Base-by-base conservation (phyloP, 2,888 invertebrate genomes). In the Hirtodrosophila alboralis region DNA sequence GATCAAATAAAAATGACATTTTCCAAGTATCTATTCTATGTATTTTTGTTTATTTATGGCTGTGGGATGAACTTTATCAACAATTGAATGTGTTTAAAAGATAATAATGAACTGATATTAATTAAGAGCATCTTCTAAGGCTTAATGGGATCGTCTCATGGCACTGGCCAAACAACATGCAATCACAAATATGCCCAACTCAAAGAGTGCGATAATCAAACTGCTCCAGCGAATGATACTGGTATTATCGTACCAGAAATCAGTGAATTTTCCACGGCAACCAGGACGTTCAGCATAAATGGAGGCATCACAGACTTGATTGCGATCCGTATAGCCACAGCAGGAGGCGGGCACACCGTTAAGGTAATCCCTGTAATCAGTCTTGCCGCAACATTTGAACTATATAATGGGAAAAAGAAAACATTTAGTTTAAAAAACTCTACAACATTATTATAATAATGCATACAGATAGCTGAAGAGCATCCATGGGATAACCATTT, bases 141-240 rank as follows among this genome's bases (percentile, higher is more conserved):
- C 38, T 70, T 49, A 69, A 4, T 43, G 74, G 1, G 18, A 18
- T 30, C 96, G 96, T 90, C 94, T 93, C 90, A 97, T 95, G 86
- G 95, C 95, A 89, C 95, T 95, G 68, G 95, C 95, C 88, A 97
- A 92, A 88, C 96, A 96, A 90, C 97, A 94, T 47, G 96, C 94
- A 90, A 97, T 95, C 79, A 96, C 91, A 57, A 96, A 95, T 60
- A 94, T 95, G 75, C 94, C 90, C 64, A 95, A 91, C 94, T 95
- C 95, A 79, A 94, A 90, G 65, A 91, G 93, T 34, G 94, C 95
- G 38, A 95, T 92, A 47, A 93, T 94, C 53, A 95, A 91, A 10
- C 94, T 94, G 37, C 94, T 91, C 37, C 93, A 93, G 64, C 94
- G 94, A 37, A 95, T 91, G 23, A 93, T 89, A 10, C 75, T 75